Evolutionary conservation across 2,888 invertebrate genomes (phyloP), one percentile per base, ranked within the genome.

Genomic region (Ypsolopha sequella): DNA sequence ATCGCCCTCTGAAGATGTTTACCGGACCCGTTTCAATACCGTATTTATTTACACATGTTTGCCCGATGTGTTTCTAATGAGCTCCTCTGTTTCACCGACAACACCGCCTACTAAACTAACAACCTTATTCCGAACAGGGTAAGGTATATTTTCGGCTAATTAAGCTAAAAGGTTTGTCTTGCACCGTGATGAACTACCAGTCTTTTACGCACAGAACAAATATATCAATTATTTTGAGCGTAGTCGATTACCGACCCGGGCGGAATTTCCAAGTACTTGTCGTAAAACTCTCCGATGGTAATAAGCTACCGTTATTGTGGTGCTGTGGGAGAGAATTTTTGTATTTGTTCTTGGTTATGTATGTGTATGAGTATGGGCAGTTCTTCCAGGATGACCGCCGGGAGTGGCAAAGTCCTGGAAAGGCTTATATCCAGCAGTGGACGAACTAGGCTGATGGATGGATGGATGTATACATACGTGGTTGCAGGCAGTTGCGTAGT

Each of bases 21-120:
- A 54, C 64, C 41, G 63, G 50, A 55, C 60, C 55, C 65, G 68
- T 64, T 11, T 24, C 41, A 58, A 63, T 64, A 58, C n/a, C 66
- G 67, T 80, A 77, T 82, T 79, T 85, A 78, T 85, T 75, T 76
- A 81, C 82, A 77, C 71, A 73, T 82, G 82, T 82, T 67, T 35
- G 61, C 63, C 59, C 68, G 73, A 77, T 78, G 80, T 85, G 76
- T 78, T 75, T 80, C 72, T 79, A 77, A 82, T 80, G 80, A 82
- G 79, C 69, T 24, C 65, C 72, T 63, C 68, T 65, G 70, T 70
- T 63, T 62, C 59, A 56, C 55, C 58, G 58, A 57, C 63, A 58
- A 72, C 24, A 24, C 2, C 4, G 24, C 4, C 24, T 24, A 24
- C 24, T 24, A 24, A 3, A 24, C 24, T 24, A 24, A 24, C 24